Conservation (phyloP, 2,797 vertebrate genomes). For the Neostethus bicornis region DNA sequence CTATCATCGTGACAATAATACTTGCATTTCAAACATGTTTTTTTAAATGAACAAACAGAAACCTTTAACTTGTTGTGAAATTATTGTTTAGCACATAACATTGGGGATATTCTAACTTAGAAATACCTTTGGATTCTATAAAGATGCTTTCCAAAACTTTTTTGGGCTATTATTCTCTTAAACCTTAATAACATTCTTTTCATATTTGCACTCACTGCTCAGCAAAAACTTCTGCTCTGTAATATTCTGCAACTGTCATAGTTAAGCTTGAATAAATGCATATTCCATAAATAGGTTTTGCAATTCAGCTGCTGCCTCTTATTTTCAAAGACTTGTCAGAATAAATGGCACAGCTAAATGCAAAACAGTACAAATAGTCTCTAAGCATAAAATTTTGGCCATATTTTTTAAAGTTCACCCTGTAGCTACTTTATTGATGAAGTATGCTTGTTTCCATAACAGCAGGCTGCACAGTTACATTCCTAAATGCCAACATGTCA, state of each 20-base stretch:
- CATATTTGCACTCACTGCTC: background rate
- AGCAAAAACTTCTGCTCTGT: background rate
- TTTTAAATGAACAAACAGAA: too few species aligned
- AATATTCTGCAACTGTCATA: background rate
- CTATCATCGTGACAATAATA: too few species aligned
- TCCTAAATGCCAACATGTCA: background rate
- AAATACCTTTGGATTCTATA: too few species aligned
- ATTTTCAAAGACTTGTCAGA: background rate
- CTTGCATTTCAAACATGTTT: too few species aligned
- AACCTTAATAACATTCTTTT: background rate
- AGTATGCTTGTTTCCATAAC: background rate
- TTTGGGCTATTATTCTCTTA: background rate
- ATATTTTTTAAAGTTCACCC: background rate
- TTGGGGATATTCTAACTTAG: too few species aligned
- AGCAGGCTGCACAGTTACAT: background rate
- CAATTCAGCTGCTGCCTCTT: background rate
- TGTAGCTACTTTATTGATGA: background rate
- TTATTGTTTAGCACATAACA: too few species aligned
- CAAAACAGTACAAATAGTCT: background rate
- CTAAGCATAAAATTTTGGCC: background rate
- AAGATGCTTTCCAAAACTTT: background rate
- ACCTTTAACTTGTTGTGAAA: too few species aligned
- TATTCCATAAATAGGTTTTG: background rate
- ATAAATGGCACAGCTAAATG: background rate
- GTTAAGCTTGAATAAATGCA: background rate